A percentile compares a stretch with the other conserved stretches of the same genome.
Evolutionary conservation across 2,113 vertebrate genomes (phyloP).

Genomic region (Paramormyrops kingsleyae): DNA sequence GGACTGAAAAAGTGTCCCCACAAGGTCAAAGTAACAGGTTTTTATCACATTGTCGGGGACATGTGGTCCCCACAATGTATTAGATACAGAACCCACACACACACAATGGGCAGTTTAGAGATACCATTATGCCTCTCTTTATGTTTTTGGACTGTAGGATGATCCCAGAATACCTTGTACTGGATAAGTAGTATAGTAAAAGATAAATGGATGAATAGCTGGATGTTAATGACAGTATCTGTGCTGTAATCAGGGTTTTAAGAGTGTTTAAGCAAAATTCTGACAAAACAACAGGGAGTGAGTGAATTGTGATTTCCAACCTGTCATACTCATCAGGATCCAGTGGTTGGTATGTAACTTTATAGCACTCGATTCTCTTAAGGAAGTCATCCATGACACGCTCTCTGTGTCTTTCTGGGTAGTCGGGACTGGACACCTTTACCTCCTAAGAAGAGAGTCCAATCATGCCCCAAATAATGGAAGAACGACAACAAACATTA

Average conservation of each 20-base stretch:
- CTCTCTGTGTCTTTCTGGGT: slow-evolving; percentile 85
- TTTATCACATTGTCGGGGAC: no score
- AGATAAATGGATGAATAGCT: background rate
- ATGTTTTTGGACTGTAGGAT: background rate
- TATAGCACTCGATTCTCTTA: slow-evolving; percentile 95
- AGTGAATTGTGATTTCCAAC: slow-evolving; percentile 56
- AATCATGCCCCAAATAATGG: slow-evolving; percentile 13
- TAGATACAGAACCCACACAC: background rate
- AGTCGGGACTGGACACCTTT: slow-evolving; percentile 94
- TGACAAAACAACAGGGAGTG: background rate
- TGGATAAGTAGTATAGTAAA: background rate
- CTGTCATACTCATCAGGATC: slow-evolving; percentile 88
- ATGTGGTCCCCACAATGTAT: no score
- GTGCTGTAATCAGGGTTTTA: background rate
- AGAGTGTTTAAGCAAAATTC: background rate
- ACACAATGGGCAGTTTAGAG: background rate
- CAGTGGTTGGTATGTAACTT: slow-evolving; percentile 89
- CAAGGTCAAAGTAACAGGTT: no score
- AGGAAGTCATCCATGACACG: slow-evolving; percentile 96
- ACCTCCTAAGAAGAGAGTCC: slow-evolving; percentile 71
- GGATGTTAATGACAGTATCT: background rate
- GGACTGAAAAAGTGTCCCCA: no score
- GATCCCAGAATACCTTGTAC: background rate
- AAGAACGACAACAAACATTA: background rate
- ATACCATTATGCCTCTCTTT: background rate